Base-by-base conservation (phyloP, 92 coral and sea anemone species). In the Scolanthus callimorphus region DNA sequence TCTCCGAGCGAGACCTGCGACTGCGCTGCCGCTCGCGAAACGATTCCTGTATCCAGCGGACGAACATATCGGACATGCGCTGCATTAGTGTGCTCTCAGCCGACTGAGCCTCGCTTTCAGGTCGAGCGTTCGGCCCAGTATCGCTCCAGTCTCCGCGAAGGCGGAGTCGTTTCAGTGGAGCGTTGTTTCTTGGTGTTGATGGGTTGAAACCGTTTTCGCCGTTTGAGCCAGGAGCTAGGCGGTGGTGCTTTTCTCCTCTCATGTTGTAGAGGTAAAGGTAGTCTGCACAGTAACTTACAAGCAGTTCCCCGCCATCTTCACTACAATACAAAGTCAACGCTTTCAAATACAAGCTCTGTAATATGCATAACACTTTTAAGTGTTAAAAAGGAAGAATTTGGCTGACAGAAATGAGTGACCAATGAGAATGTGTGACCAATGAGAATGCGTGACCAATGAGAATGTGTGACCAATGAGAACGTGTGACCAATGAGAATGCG, bases 91-190 rank as follows among this genome's bases (percentile, higher is more conserved):
- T 83, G 54, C 74, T 84, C 39, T 92, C 98, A 6, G 76, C 75
- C 29, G 82, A 85, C 31, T 90, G 64, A 43, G 82, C 90, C 64
- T 94, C 99, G 24, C 96, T 85, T 55, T 94, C 99, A 44, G 99
- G 99, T 65, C 96, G 80, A 25, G 99, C 96, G 59, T 94, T 88
- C 4, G 99, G 99, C 21, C 99, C 99, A 13, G 99, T 94, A 76
- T 94, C 99, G 29, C 96, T 86, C 96, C 96, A 94, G 79, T 94
- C 99, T 3, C 99, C 99, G 29, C 99, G 83, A 63, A 94, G 82
- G 31, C 99, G 89, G 24, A 94, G 65, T 11, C 99, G 83, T 46
- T 88, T 88, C 63, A 94, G 57, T 0, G 99, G 96, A 19, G 85
- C 84, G 34, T 79, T 95, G 37, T 74, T 77, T 55, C 91, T 61